These are phyloP conservation scores for Bombus pascuorum DNA, from an alignment of 1,140 invertebrate species.

Conservation along the genomic window DNA sequence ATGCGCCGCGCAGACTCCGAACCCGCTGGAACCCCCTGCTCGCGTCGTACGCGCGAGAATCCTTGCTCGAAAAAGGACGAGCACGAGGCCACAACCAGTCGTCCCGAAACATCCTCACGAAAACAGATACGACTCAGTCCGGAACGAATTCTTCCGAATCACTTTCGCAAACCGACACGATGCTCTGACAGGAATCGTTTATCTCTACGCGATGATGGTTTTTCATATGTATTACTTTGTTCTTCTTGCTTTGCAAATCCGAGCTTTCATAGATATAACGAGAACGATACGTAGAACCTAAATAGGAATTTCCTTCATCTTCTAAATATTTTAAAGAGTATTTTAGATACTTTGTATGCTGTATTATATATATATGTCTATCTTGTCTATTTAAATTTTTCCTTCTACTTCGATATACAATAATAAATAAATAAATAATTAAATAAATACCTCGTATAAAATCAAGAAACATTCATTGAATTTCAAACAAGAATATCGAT, in stretches of 20 bases:
- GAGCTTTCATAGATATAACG: background rate
- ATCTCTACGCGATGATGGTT: no score
- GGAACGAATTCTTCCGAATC: background rate
- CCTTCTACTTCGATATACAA: no score
- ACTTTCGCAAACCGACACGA: background rate
- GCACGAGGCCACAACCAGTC: slow-evolving; percentile 12
- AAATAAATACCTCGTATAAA: no score
- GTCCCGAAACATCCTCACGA: slow-evolving; percentile 31
- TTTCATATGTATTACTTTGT: no score
- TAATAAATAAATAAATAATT: no score
- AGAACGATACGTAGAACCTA: background rate
- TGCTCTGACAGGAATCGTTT: background rate
- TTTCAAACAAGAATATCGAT: background rate
- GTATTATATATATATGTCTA: background rate
- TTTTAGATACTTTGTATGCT: no score
- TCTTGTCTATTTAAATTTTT: background rate
- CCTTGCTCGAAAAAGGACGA: slow-evolving; percentile 53
- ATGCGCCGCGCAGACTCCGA: slow-evolving; percentile 58
- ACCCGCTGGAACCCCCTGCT: slow-evolving; percentile 45
- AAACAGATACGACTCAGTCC: slow-evolving; percentile 31
- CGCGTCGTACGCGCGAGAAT: slow-evolving; percentile 53
- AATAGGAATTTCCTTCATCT: no score
- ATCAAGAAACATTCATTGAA: background rate
- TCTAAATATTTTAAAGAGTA: background rate
- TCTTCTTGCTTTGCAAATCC: no score